Base-by-base conservation (phyloP, 1,140 invertebrate genomes). In the Adelges cooleyi region DNA sequence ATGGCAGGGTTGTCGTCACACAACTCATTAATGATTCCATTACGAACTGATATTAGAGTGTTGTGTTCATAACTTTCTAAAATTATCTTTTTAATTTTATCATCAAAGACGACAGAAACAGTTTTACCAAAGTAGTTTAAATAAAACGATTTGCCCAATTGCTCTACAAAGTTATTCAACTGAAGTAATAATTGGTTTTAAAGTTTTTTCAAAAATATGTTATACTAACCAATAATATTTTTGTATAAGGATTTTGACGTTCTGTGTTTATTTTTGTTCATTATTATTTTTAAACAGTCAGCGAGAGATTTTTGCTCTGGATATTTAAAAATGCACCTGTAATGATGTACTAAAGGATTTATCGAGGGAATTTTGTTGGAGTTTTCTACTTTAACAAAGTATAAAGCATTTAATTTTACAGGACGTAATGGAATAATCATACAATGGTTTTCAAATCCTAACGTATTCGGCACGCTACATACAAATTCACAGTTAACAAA, bases 361-460 rank as follows among this genome's bases (percentile, higher is more conserved):
- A 62, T 46, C 9, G 46, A 4, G 8, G 27, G 17, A 20, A 62
- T 48, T 3, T 29, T 62, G 20, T 29, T 25, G 27, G 10, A 42
- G 18, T 46, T 62, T 62, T 62, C 56, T 29, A 17, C 56, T 33
- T 46, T 62, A 17, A 62, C 42, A 33, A 62, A 62, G 46, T 62
- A 62, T 33, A 62, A 62, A 1, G 56, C 25, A 48, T 62, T 62
- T n/a, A 62, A 33, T 62, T 48, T 44, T 29, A 62, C 22, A 20
- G 56, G 56, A 48, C 20, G 11, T 3, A 62, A 48, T 20, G 38
- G 38, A 46, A 62, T 48, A 62, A 48, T 15, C 1, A 62, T 46
- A 48, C 11, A 48, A 15, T 10, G 25, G 33, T 46, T 46, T 29
- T 46, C 5, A 33, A 62, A 29, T 62, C 56, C 27, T 46, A 46